A percentile compares a stretch with the other conserved stretches of the same genome.
These are phyloP conservation scores for Maniola jurtina DNA, from an alignment of 1,140 invertebrate genomes.

Conservation along the genomic window DNA sequence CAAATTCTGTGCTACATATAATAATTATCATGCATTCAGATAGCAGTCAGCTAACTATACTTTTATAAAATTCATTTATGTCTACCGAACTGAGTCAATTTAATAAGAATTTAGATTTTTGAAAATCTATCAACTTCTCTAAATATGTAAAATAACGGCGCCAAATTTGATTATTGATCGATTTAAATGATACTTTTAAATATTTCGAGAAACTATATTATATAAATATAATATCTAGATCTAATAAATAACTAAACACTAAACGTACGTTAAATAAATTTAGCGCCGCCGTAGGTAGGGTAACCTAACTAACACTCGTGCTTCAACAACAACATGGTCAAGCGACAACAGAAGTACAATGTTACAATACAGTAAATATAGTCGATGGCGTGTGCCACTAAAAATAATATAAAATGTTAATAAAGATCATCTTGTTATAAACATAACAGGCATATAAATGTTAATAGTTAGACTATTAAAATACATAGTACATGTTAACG, in stretches of 20 bases:
- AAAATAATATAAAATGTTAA: slow-evolving; percentile 70
- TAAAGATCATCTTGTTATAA: slow-evolving; percentile 78
- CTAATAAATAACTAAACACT: slow-evolving; percentile 45
- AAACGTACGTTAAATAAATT: slow-evolving; percentile 44
- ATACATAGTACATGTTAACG: slow-evolving; percentile 77
- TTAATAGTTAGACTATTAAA: slow-evolving; percentile 79
- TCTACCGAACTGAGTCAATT: slow-evolving; percentile 19
- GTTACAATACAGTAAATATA: slow-evolving; percentile 75
- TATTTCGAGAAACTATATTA: slow-evolving; percentile 34
- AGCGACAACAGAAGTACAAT: slow-evolving; percentile 73
- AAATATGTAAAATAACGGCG: slow-evolving; percentile 35
- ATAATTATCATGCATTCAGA: slow-evolving; percentile 26
- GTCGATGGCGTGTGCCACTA: slow-evolving; percentile 77
- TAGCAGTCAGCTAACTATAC: slow-evolving; percentile 14
- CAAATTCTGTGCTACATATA: slow-evolving; percentile 17
- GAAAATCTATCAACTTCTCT: neutral
- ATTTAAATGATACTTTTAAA: slow-evolving; percentile 12
- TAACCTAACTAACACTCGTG: slow-evolving; percentile 69
- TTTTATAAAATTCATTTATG: slow-evolving; percentile 7
- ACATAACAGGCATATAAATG: slow-evolving; percentile 79
- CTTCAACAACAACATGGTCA: slow-evolving; percentile 70
- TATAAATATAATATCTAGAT: slow-evolving; percentile 22
- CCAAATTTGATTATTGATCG: slow-evolving; percentile 49
- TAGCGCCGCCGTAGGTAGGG: slow-evolving; percentile 59
- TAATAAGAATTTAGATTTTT: slow-evolving; percentile 14